Conservation (phyloP, 2,888 invertebrate genomes). For the Nomada ruficornis region DNA sequence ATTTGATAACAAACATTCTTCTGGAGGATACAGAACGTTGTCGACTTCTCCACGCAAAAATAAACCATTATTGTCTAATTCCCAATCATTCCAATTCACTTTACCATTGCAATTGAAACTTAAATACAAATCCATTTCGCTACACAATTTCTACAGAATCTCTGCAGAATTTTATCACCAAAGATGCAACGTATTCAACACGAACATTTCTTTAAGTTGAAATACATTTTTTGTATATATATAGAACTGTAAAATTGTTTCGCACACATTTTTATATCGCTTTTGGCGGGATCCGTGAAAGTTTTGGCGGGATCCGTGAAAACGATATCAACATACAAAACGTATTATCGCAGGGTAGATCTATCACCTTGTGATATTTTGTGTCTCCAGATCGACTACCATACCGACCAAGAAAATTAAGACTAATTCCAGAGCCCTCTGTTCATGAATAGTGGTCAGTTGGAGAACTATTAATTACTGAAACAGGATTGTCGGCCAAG, state of each 20-base stretch:
- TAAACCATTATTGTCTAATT: slow-evolving; percentile 70
- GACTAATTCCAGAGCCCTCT: no score
- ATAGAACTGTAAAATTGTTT: background rate
- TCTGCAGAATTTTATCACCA: background rate
- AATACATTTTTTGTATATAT: background rate
- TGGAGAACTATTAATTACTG: no score
- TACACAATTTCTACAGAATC: background rate
- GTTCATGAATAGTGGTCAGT: no score
- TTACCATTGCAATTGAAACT: slow-evolving; percentile 79
- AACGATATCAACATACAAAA: slow-evolving; percentile 20
- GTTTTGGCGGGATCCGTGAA: slow-evolving; percentile 40
- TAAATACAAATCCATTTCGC: slow-evolving; percentile 71
- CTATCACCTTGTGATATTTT: no score
- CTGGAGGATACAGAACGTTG: slow-evolving; percentile 65
- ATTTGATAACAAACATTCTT: slow-evolving; percentile 44
- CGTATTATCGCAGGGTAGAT: no score
- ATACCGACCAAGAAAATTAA: no score
- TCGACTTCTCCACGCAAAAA: slow-evolving; percentile 73
- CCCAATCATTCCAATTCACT: slow-evolving; percentile 79
- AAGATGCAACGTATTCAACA: background rate
- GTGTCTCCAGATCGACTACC: no score
- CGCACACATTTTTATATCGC: background rate
- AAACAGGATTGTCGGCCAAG: no score
- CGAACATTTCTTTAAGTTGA: background rate
- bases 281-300: slow-evolving; percentile 36